Evolutionary conservation across 2,888 invertebrate genomes (phyloP).

Genomic region (Julus scandinavius): DNA sequence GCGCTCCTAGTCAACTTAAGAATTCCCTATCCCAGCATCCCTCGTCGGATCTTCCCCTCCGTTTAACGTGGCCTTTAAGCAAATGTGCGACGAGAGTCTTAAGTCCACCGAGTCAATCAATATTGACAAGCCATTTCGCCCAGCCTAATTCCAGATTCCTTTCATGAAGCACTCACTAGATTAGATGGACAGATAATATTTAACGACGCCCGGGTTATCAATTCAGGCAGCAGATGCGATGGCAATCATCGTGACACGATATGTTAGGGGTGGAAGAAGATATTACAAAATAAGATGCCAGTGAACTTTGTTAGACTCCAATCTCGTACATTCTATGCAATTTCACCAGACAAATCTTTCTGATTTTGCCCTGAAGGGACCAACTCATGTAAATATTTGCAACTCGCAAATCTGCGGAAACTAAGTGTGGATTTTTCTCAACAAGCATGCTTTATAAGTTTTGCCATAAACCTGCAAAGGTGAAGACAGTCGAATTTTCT

Average conservation of each 20-base stretch:
- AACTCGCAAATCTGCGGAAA: not conserved
- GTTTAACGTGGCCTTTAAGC: slow-evolving; percentile 14
- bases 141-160: slow-evolving; percentile 4
- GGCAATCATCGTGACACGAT: not conserved
- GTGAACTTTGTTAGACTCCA: not conserved
- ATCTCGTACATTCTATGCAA: not conserved
- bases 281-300: not conserved
- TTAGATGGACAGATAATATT: slow-evolving; percentile 31
- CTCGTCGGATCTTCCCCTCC: not conserved
- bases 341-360: not conserved
- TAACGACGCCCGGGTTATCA: not conserved
- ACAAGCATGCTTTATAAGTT: no score
- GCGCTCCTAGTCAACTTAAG: not conserved
- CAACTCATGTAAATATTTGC: not conserved
- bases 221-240: not conserved
- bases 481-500: not conserved
- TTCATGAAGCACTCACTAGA: not conserved
- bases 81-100: not conserved
- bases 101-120: slow-evolving; percentile 26
- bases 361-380: not conserved
- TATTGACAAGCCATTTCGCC: slow-evolving; percentile 21
- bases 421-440: no score
- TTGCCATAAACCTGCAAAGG: no score
- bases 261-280: not conserved
- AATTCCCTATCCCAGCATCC: slow-evolving; percentile 4